Conservation (phyloP, 2,113 vertebrate species). For the Paraplagusia blochii region DNA sequence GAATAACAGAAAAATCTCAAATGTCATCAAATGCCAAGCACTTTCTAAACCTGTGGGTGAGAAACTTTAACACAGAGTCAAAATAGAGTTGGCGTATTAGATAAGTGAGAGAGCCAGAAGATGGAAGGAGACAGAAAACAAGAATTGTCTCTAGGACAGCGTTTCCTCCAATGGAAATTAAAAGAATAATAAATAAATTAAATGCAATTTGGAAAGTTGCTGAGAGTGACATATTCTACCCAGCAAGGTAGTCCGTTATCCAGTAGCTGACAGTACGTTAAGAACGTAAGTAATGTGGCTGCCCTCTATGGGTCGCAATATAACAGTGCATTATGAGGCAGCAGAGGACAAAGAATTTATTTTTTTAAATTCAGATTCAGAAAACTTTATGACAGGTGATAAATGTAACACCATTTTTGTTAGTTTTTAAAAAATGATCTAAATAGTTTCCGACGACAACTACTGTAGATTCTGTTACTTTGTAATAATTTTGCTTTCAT, state of each 20-base stretch:
- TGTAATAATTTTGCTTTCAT: no score
- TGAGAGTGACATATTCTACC: slow-evolving; percentile 61
- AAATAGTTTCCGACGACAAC: no score
- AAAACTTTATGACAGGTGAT: no score
- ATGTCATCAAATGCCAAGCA: slow-evolving; percentile 14
- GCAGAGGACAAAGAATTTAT: no score
- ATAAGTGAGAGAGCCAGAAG: slow-evolving; percentile 46
- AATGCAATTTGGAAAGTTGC: slow-evolving; percentile 73
- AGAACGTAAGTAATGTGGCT: slow-evolving; percentile 28
- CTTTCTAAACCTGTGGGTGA: slow-evolving; percentile 22
- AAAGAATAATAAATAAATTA: no score
- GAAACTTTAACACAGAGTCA: slow-evolving; percentile 51
- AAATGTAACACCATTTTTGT: no score
- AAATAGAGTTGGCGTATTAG: slow-evolving; percentile 47
- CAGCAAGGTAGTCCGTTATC: slow-evolving; percentile 59
- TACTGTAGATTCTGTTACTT: no score
- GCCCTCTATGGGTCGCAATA: slow-evolving; percentile 61
- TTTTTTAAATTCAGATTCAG: no score
- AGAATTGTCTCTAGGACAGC: slow-evolving; percentile 56
- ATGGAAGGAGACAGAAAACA: slow-evolving; percentile 62
- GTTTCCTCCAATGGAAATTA: slow-evolving; percentile 64
- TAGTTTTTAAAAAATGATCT: no score
- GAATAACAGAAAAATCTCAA: slow-evolving; percentile 21
- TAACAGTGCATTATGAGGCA: slow-evolving; percentile 31
- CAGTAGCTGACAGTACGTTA: slow-evolving; percentile 38